Evolutionary conservation across 2,888 invertebrate genomes (phyloP).

Genomic region (Tupiocoris notatus): DNA sequence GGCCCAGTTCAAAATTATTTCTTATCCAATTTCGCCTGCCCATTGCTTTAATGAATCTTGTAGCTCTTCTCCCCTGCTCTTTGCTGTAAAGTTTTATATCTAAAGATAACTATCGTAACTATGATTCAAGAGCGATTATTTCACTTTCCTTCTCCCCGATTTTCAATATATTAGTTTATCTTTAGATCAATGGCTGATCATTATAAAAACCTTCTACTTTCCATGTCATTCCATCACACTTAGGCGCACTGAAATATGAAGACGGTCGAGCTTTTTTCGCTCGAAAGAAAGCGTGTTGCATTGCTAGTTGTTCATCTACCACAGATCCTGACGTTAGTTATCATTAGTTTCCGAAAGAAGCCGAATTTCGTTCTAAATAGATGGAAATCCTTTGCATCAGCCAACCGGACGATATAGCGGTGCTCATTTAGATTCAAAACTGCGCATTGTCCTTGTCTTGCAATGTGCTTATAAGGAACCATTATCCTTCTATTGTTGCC

Average conservation of each 20-base stretch:
- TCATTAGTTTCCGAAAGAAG: constrained; percentile 13
- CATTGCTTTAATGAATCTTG: no score
- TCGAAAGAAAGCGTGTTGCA: constrained; percentile 1
- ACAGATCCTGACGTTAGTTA: constrained; percentile 3
- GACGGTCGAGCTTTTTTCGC: neutral
- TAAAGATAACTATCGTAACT: no score
- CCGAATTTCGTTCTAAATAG: neutral
- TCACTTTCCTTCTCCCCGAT: no score
- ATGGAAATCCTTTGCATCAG: neutral
- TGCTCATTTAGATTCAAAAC: neutral
- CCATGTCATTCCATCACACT: neutral
- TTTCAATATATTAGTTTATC: neutral
- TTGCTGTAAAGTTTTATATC: no score
- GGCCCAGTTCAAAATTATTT: no score
- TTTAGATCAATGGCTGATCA: neutral
- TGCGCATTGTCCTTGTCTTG: no score
- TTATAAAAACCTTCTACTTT: neutral
- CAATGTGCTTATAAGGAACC: no score
- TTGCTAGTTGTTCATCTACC: neutral
- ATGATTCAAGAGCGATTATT: no score
- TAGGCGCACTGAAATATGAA: no score
- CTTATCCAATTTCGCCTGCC: no score
- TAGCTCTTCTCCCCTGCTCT: no score
- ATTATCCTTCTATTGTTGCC: no score
- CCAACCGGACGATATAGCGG: neutral